These are phyloP conservation scores for Acanthopleura granulata DNA, from an alignment of 2,888 invertebrate species.

Conservation along the genomic window DNA sequence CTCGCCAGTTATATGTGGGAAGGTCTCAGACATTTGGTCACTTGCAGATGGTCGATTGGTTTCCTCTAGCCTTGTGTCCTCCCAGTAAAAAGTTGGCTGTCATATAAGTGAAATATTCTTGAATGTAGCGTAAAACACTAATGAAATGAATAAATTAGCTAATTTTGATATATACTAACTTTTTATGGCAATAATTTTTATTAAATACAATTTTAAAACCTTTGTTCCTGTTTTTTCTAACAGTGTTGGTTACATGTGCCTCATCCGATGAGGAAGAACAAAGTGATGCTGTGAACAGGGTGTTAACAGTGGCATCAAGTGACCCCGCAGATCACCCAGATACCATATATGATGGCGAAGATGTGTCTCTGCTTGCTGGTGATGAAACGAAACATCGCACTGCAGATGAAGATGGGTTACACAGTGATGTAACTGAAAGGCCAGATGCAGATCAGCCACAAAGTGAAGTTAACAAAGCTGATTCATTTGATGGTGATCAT, in stretches of 20 bases:
- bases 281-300: not conserved
- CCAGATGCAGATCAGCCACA: not conserved
- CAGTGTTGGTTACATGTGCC: not conserved
- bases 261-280: not conserved
- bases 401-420: not conserved
- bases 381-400: not conserved
- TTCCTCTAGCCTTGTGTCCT: no score
- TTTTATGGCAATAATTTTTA: no score
- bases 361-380: not conserved
- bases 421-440: not conserved
- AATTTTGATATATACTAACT: no score
- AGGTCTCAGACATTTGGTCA: no score
- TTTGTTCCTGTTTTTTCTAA: not conserved
- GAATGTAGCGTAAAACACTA: no score
- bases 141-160: no score
- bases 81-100: no score
- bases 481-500: not conserved
- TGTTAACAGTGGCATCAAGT: not conserved
- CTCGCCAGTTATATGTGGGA: no score
- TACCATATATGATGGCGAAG: not conserved
- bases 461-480: not conserved
- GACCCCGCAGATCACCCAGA: not conserved
- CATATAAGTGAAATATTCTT: no score
- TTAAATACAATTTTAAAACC: not conserved
- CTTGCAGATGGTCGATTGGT: no score